Evolutionary conservation across 2,113 vertebrate genomes (phyloP).

Genomic region (Triplophysa siluroides): DNA sequence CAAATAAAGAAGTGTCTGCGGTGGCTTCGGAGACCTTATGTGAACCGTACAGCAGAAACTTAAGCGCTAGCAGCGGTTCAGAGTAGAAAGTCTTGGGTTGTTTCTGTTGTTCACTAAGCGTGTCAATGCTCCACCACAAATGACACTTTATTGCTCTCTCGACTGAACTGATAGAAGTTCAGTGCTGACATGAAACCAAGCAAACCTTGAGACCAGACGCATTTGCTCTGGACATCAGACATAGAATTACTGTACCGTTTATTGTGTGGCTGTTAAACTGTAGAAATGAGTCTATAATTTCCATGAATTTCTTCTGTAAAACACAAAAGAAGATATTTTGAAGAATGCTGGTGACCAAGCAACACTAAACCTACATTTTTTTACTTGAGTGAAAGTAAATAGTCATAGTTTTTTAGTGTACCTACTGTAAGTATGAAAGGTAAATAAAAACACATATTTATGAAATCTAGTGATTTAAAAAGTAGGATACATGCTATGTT

Average conservation of each 20-base stretch:
- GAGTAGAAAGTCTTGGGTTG: background rate
- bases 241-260: background rate
- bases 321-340: too few species aligned
- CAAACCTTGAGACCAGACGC: background rate
- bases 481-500: too few species aligned
- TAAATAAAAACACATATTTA: too few species aligned
- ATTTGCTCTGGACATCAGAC: slow-evolving; percentile 9
- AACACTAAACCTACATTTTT: too few species aligned
- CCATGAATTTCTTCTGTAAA: too few species aligned
- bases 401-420: too few species aligned
- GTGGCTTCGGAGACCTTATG: background rate
- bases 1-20: background rate
- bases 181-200: background rate
- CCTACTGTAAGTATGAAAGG: too few species aligned
- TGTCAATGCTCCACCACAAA: background rate
- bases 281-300: background rate
- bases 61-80: background rate
- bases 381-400: too few species aligned
- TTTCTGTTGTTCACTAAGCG: background rate
- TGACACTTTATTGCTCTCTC: background rate
- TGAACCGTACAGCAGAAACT: background rate
- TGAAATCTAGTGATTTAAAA: too few species aligned
- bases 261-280: background rate
- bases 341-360: too few species aligned
- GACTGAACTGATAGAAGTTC: background rate